These are phyloP conservation scores for Muntiacus muntjak DNA, from an alignment of 2,113 vertebrate genomes.

Conservation along the genomic window DNA sequence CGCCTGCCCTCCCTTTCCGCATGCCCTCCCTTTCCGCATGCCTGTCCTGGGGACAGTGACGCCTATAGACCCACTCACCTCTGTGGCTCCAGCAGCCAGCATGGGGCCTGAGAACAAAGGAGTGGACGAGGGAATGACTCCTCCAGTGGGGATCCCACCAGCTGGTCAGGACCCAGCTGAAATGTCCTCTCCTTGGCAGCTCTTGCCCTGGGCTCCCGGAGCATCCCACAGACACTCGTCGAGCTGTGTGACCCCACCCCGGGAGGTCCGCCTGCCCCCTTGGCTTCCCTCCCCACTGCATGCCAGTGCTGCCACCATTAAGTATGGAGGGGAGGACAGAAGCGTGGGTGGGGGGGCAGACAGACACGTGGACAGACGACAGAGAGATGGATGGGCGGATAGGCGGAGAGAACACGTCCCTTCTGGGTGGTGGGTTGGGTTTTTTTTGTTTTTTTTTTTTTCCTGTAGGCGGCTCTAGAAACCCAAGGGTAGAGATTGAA, in stretches of 20 bases:
- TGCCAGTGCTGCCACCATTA: accelerated
- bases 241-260: accelerated
- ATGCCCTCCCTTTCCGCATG: accelerated
- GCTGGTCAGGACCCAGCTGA: background rate
- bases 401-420: background rate
- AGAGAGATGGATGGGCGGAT: background rate
- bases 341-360: background rate
- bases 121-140: background rate
- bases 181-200: accelerated
- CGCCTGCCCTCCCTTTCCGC: accelerated
- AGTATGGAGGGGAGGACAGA: background rate
- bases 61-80: background rate
- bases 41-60: background rate
- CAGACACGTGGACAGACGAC: background rate
- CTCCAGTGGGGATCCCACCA: accelerated
- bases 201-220: background rate
- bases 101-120: background rate
- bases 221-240: accelerated
- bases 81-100: background rate
- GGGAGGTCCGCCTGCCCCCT: background rate
- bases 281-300: background rate
- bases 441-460: background rate
- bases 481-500: background rate
- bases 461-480: background rate
- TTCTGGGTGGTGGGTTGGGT: background rate